phyloP scores from a whole-genome alignment of 2,113 vertebrate species.

The Entomyzon cyanotis region DNA sequence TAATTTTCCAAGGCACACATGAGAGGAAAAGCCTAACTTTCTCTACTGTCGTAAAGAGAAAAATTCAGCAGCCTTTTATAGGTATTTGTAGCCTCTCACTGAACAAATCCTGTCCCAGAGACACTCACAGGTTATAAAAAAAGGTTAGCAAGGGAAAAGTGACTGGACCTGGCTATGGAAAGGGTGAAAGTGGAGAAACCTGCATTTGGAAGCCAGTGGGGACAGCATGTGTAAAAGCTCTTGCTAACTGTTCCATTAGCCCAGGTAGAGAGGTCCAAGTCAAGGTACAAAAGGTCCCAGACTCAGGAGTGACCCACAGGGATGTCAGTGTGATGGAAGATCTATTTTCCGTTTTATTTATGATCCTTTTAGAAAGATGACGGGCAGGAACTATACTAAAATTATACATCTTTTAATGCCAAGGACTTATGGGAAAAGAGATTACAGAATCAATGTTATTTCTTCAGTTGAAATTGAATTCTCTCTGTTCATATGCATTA shows the following conservation, averaged over 20 bases:
- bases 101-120: not conserved
- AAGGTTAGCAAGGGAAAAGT: not conserved
- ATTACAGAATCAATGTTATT: not conserved
- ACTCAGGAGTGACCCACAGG: not conserved
- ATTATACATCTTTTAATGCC: not conserved
- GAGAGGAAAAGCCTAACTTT: not conserved
- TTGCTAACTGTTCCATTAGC: not conserved
- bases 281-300: not conserved
- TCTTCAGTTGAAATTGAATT: not conserved
- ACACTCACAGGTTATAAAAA: not conserved
- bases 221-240: not conserved
- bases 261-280: not conserved
- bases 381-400: not conserved
- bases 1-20: not conserved
- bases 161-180: not conserved
- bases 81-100: not conserved
- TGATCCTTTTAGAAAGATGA: constrained; percentile 5
- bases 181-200: not conserved
- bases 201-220: not conserved
- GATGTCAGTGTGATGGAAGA: not conserved
- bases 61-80: not conserved
- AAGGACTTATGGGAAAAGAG: not conserved
- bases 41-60: not conserved
- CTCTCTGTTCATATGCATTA: not conserved
- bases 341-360: not conserved